Base-by-base conservation (phyloP, 2,888 invertebrate genomes). In the Nowickia ferox region DNA sequence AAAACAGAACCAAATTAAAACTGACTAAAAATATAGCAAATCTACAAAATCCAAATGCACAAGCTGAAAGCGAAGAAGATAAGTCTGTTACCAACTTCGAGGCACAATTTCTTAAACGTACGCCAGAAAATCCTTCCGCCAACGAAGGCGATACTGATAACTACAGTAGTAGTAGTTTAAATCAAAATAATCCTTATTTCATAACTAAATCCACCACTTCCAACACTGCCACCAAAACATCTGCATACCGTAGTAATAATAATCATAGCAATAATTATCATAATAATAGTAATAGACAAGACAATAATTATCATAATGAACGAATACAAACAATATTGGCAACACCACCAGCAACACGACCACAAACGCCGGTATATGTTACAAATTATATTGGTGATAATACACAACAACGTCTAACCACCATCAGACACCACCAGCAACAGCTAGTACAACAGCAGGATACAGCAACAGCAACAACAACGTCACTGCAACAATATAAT, bases 351-450 rank as follows among this genome's bases (percentile, higher is more conserved):
- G 55, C 85, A 75, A 87, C 85, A 86, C 59, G n/a, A 22, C 78
- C 86, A 87, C 88, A 88, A 88, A 88, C 84, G 92, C 90, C 91
- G 69, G 93, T 93, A 88, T 93, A 94, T 88, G 93, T 94, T 81
- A 93, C 93, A 88, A 94, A 93, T 91, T 94, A 93, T 90, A 93
- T 92, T 88, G 92, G 92, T 87, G 92, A 93, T 77, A 92, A 92
- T 88, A 92, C 90, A 86, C 91, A 92, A 84, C 91, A 92, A 87
- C 91, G 91, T 89, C 88, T 90, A 89, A 90, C 92, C 72, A 85
- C 88, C 86, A 88, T 90, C 87, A 88, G 89, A 78, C 77, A 75
- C 30, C 79, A 82, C 86, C 88, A 88, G 79, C 84, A 68, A 71
- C 87, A 78, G 59, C 81, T 84, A 68, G 87, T 86, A 53, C 74